phyloP scores from a whole-genome alignment of 1,140 invertebrate genomes.

The Protaetia brevitarsis region DNA sequence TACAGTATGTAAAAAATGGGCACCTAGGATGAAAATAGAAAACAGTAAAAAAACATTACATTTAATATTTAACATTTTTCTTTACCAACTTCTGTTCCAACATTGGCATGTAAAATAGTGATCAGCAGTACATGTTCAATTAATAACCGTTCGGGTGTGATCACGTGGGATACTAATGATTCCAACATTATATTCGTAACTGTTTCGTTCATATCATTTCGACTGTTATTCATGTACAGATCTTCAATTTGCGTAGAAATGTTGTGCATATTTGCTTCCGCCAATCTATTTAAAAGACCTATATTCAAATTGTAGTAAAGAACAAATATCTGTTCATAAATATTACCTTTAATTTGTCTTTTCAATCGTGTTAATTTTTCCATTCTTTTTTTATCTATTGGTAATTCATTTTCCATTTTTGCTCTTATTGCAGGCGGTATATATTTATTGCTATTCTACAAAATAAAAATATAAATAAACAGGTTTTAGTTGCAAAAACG shows the following conservation, averaged over 20 bases:
- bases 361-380: slow-evolving; percentile 64
- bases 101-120: slow-evolving; percentile 82
- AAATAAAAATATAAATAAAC: neutral
- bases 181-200: slow-evolving; percentile 68
- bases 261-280: slow-evolving; percentile 82
- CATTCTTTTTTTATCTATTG: slow-evolving; percentile 53
- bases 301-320: slow-evolving; percentile 9
- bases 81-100: slow-evolving; percentile 86
- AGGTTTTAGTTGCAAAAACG: neutral
- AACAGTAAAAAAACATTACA: neutral
- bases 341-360: slow-evolving; percentile 72
- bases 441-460: slow-evolving; percentile 53
- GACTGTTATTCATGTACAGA: slow-evolving; percentile 71
- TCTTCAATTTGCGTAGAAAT: slow-evolving; percentile 72
- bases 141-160: slow-evolving; percentile 75
- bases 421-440: slow-evolving; percentile 76
- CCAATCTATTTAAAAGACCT: slow-evolving; percentile 80
- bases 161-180: slow-evolving; percentile 59
- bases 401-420: slow-evolving; percentile 41
- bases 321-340: neutral
- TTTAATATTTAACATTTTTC: slow-evolving; percentile 30
- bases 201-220: slow-evolving; percentile 79
- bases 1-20: slow-evolving; percentile 71
- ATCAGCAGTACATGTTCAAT: slow-evolving; percentile 83
- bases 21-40: slow-evolving; percentile 56